A percentile compares a stretch with the other conserved stretches of the same genome.
These are phyloP conservation scores for Callithrix jacchus DNA, from an alignment of 2,113 vertebrate genomes.

Conservation along the genomic window DNA sequence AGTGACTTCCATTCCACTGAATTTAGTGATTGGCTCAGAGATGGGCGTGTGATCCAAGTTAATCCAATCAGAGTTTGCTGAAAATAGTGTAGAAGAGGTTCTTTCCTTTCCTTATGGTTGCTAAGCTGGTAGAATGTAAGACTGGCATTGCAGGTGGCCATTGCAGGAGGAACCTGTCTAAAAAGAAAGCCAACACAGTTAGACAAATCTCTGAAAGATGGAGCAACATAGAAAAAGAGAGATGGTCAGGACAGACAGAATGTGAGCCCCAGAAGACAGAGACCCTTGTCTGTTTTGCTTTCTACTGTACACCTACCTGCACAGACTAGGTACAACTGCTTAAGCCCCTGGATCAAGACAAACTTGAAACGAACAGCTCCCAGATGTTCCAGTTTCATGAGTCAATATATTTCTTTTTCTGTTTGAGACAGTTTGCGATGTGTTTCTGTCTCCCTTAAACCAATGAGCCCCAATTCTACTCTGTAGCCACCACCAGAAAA, in stretches of 20 bases:
- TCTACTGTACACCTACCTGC: rapidly evolving
- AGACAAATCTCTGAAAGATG: background rate
- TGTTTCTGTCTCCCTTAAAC: background rate
- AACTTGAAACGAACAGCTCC: too few relatives aligned
- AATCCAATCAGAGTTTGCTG: background rate
- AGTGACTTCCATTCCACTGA: background rate
- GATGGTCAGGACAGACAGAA: background rate
- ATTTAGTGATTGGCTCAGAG: constrained; percentile 21
- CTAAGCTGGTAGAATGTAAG: background rate
- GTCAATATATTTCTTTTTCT: background rate
- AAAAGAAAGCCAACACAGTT: background rate
- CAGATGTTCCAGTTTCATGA: background rate
- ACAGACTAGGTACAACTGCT: rapidly evolving
- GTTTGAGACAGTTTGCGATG: background rate
- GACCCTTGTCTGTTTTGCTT: background rate
- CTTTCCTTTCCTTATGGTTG: background rate
- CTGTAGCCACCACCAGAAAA: background rate
- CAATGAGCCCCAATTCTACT: background rate
- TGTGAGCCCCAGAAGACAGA: background rate
- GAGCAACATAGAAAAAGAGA: background rate
- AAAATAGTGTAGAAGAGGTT: background rate
- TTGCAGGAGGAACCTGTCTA: background rate
- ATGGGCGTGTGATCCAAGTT: background rate
- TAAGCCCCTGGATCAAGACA: background rate
- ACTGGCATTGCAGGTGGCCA: background rate